phyloP scores from a whole-genome alignment of 1,140 invertebrate genomes.

The Panagrolaimus sp. region DNA sequence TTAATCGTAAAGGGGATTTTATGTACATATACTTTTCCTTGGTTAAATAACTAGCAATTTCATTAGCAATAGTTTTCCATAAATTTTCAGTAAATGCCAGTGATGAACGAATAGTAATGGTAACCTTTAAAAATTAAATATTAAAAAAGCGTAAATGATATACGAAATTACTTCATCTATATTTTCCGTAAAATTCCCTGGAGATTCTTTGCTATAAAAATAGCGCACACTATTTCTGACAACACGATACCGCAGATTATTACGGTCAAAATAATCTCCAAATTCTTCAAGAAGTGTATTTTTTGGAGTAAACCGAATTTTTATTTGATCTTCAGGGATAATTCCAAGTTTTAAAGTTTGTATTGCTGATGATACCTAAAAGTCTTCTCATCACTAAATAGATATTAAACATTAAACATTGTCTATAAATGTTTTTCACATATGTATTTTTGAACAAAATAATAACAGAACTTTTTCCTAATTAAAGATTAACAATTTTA shows the following conservation, averaged over 20 bases:
- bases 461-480: no score
- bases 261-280: conserved; percentile 2
- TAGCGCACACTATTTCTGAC: conserved; percentile 5
- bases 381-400: no score
- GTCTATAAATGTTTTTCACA: no score
- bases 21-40: conserved; percentile 8
- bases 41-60: conserved; percentile 1
- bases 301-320: conserved; percentile 3
- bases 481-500: no score
- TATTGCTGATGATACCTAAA: background rate
- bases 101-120: background rate
- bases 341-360: background rate
- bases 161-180: background rate
- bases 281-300: conserved; percentile 5
- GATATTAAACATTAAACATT: no score
- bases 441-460: no score
- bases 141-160: no score
- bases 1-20: background rate
- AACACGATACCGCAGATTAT: background rate
- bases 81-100: background rate
- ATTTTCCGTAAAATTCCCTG: conserved; percentile 13
- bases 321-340: conserved; percentile 7
- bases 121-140: background rate
- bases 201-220: background rate
- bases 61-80: conserved; percentile 5